phyloP scores from a whole-genome alignment of 1,140 invertebrate genomes.

The Venustaconcha ellipsiformis region DNA sequence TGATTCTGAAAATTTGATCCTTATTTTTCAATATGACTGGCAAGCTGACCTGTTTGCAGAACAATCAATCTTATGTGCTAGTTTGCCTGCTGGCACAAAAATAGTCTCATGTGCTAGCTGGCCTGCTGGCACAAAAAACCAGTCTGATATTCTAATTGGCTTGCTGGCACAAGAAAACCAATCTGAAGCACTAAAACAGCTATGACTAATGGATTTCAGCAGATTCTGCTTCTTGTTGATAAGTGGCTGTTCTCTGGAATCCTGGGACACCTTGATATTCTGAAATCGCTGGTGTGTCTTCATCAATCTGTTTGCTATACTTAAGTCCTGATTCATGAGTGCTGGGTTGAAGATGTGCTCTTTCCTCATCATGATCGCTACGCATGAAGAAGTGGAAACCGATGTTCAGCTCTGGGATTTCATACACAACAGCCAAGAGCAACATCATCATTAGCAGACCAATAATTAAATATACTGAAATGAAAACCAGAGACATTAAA shows the following conservation, averaged over 20 bases:
- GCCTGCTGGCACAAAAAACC: too few relatives aligned
- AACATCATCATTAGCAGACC: slow-evolving; percentile 88
- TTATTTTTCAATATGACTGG: too few relatives aligned
- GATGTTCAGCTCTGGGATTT: slow-evolving; percentile 88
- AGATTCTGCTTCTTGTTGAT: too few relatives aligned
- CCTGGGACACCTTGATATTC: slow-evolving; percentile 19
- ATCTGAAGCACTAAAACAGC: too few relatives aligned
- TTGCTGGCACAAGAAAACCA: too few relatives aligned
- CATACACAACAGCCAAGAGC: slow-evolving; percentile 84
- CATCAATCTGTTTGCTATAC: slow-evolving; percentile 60
- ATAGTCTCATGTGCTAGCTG: too few relatives aligned
- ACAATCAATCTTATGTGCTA: too few relatives aligned
- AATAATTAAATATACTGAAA: slow-evolving; percentile 80
- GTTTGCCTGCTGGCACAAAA: too few relatives aligned
- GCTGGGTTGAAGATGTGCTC: slow-evolving; percentile 44
- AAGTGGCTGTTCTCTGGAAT: background rate
- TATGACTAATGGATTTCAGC: too few relatives aligned
- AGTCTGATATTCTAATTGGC: too few relatives aligned
- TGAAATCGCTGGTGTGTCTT: slow-evolving; percentile 24
- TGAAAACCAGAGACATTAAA: slow-evolving; percentile 19
- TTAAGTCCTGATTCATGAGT: slow-evolving; percentile 41
- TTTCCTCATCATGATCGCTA: slow-evolving; percentile 73
- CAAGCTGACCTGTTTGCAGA: too few relatives aligned
- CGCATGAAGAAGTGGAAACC: slow-evolving; percentile 81
- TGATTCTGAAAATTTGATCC: too few relatives aligned